Base-by-base conservation (phyloP, 2,888 invertebrate species). In the Rhodophaea formosa region DNA sequence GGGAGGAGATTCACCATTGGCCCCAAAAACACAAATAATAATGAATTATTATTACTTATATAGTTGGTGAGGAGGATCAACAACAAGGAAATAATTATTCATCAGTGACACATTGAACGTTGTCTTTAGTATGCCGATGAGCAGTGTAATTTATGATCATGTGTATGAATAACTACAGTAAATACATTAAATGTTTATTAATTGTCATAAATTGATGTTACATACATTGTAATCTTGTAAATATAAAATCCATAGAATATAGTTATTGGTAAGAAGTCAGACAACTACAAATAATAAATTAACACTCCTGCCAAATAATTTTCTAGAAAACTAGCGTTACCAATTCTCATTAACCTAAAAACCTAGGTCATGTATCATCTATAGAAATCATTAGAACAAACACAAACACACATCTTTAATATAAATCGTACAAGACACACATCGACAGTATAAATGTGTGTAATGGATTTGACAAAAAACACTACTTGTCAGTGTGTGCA, bases 401-500 rank as follows among this genome's bases (percentile, higher is more conserved):
- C 12, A 39, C 35, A 35, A 10, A 12, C 8, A 35, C 35, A 1
- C 35, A 35, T 3, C 5, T 7, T 6, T 10, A 32, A 10, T 32
- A 8, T 32, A 10, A 45, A 12, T 17, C 23, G 17, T 46, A 46
- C 29, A 47, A 29, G n/a, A 12, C 47, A 47, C 47, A 47, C n/a
- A 47, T 14, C n/a, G n/a, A 14, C 30, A 7, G 29, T 14, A 3
- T 30, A 47, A 39, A 39, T n/a, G 39, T 35, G 35, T 39, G 3
- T 39, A 47, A 23, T 29, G 23, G 14, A 29, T 47, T 7, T 29
- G 16, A 47, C 23, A 30, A 29, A 51, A 39, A 53, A 29, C 23
- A 46, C 35, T 61, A 61, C 61, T 56, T 59, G 60, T 58, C 10
- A 39, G 39, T 59, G 63, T 63, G 57, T 57, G 51, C 16, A 47